Base-by-base conservation (phyloP, 2,888 invertebrate species). In the Argyresthia albistria region DNA sequence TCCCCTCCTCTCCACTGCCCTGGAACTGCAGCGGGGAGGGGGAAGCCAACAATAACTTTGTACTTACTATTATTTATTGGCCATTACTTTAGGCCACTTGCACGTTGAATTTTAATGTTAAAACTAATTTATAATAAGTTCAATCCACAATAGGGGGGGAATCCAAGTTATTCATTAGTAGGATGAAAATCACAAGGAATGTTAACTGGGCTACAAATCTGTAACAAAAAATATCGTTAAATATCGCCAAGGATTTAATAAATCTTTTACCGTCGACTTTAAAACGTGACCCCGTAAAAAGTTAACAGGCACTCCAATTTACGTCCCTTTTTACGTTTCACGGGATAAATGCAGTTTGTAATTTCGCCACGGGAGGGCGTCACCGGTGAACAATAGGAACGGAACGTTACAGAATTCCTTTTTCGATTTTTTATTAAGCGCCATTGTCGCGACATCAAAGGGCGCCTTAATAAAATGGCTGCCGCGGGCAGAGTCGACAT, bases 271-370 rank as follows among this genome's bases (percentile, higher is more conserved):
- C 10, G n/a, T 35, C 12, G 46, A 35, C 35, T 25, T 47, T 47
- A 37, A 37, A 48, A 48, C 48, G 14, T 16, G 35, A 9, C 14
- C 48, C 37, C 63, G 62, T 71, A 73, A 74, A 72, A 70, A 70
- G 64, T 71, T 70, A 73, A 73, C 70, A 67, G 69, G 59, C 62
- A 60, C 56, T 63, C 62, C 64, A 64, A 71, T 73, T 73, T 72
- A 70, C 63, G 63, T 60, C 60, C 63, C 59, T 65, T 69, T 68
- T 61, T 50, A 55, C 61, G 63, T 61, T 63, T 58, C 62, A 63
- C 60, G 60, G 59, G 63, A 64, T 59, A 62, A 64, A 66, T 64
- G 62, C 65, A 65, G 60, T 67, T 66, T 60, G 65, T 64, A 67
- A 67, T 65, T 67, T 63, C 50, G 58, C 50, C 57, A 59, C 60